Conservation (phyloP, 2,797 vertebrate genomes). For the Phalanger gymnotis region DNA sequence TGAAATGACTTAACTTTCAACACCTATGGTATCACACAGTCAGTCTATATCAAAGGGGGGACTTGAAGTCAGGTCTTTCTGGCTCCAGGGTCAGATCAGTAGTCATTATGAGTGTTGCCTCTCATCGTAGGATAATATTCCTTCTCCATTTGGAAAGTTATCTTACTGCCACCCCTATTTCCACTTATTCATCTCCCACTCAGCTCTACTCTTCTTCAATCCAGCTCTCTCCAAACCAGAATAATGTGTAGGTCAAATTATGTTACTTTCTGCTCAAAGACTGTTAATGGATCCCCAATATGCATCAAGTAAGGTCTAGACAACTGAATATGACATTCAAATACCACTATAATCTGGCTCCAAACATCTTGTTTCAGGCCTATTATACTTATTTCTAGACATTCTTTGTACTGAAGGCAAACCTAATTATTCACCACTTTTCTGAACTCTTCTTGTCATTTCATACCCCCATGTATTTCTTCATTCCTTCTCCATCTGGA, state of each 20-base stretch:
- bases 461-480: not conserved
- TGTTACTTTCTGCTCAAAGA: not conserved
- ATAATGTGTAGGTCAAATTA: not conserved
- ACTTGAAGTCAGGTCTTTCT: not conserved
- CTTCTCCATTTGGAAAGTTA: not conserved
- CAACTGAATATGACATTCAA: not conserved
- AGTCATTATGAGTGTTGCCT: not conserved
- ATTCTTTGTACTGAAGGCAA: not conserved
- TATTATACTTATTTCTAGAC: not conserved
- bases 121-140: not conserved
- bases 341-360: not conserved
- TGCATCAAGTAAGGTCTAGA: not conserved
- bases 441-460: not conserved
- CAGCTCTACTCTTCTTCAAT: not conserved
- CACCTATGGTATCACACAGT: not conserved
- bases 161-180: not conserved
- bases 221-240: not conserved
- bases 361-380: not conserved
- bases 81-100: not conserved
- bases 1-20: not conserved
- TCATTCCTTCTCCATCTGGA: not conserved
- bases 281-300: not conserved
- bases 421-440: not conserved
- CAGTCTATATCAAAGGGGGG: not conserved
- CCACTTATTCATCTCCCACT: not conserved